These are phyloP conservation scores for Characodon lateralis DNA, from an alignment of 2,797 vertebrate genomes.

Conservation along the genomic window DNA sequence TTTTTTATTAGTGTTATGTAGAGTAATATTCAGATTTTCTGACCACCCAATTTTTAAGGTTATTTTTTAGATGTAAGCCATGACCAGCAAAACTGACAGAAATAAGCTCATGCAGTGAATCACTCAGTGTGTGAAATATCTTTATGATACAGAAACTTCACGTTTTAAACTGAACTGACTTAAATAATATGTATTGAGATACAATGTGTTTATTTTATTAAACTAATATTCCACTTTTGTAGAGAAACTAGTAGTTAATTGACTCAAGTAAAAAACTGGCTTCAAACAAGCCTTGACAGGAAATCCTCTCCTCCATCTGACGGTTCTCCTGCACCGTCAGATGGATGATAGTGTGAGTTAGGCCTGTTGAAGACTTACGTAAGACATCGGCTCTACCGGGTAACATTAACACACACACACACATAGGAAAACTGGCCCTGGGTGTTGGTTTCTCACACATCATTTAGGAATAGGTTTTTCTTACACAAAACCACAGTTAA, in stretches of 20 bases:
- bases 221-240: conserved; percentile 31
- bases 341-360: conserved; percentile 31
- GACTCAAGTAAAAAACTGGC: conserved; percentile 64
- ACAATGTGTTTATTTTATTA: conserved; percentile 32
- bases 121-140: not conserved
- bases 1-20: not conserved
- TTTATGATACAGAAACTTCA: not conserved
- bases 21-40: not conserved
- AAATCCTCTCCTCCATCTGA: conserved; percentile 48
- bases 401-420: too few relatives aligned
- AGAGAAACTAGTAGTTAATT: conserved; percentile 46
- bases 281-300: conserved; percentile 58
- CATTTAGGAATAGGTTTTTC: not conserved
- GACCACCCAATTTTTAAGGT: not conserved
- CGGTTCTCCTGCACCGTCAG: not conserved
- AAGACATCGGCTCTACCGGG: too few relatives aligned
- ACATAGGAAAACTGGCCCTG: not conserved
- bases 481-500: not conserved
- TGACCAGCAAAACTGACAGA: not conserved
- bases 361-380: conserved; percentile 8
- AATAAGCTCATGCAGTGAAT: not conserved
- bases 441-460: not conserved
- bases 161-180: not conserved
- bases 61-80: not conserved
- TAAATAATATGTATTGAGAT: not conserved